Evolutionary conservation across 2,797 vertebrate genomes (phyloP).

Genomic region (Australoheros facetus): DNA sequence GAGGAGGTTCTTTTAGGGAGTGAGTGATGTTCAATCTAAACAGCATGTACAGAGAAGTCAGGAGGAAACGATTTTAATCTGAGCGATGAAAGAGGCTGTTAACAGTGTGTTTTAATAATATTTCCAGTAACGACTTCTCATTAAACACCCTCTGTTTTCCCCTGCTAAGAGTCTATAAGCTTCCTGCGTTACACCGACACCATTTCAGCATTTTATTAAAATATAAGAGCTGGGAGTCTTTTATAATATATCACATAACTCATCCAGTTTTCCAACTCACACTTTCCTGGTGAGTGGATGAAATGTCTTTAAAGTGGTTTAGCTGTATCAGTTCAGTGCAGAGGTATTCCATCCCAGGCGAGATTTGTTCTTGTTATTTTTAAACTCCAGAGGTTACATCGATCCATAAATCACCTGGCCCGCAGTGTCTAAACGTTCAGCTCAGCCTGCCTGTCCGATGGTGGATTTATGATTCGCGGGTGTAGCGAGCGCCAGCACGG

Average conservation of each 20-base stretch:
- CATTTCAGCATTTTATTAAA: slow-evolving; percentile 37
- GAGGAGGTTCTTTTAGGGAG: slow-evolving; percentile 17
- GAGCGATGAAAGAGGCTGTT: slow-evolving; percentile 54
- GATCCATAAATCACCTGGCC: slow-evolving; percentile 73
- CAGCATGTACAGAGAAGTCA: slow-evolving; percentile 38
- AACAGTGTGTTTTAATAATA: slow-evolving; percentile 59
- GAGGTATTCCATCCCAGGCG: slow-evolving; percentile 65
- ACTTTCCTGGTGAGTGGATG: slow-evolving; percentile 51
- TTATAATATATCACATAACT: slow-evolving; percentile 47
- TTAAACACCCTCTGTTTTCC: slow-evolving; percentile 59
- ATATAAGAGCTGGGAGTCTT: slow-evolving; percentile 23
- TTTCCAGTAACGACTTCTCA: slow-evolving; percentile 67
- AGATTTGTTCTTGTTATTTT: slow-evolving; percentile 77
- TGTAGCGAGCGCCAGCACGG: slow-evolving; percentile 33
- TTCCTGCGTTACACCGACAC: slow-evolving; percentile 32
- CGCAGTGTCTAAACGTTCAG: slow-evolving; percentile 57
- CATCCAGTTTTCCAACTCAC: slow-evolving; percentile 21
- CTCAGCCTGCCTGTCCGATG: slow-evolving; percentile 58
- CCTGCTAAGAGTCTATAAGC: slow-evolving; percentile 40
- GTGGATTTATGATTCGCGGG: slow-evolving; percentile 66
- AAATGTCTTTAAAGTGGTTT: slow-evolving; percentile 65
- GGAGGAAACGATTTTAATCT: slow-evolving; percentile 61
- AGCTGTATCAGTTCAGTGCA: slow-evolving; percentile 52
- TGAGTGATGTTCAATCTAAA: slow-evolving; percentile 45
- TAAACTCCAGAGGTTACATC: slow-evolving; percentile 73